Conservation (phyloP, 1,140 invertebrate species). For the Drosophila sproati region DNA sequence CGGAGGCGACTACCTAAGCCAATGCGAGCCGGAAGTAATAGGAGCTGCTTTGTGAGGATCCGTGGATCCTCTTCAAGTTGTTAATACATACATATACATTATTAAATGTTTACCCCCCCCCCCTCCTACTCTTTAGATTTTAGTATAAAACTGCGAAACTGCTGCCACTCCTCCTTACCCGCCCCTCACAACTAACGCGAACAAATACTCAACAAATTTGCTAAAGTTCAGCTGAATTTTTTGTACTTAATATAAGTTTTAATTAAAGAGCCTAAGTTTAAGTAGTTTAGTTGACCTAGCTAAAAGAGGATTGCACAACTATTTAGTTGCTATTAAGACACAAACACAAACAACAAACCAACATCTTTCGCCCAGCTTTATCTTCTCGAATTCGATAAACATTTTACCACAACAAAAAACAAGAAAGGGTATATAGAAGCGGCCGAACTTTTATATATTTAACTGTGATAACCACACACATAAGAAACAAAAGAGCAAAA, state of each 20-base stretch:
- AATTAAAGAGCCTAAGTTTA: conserved; percentile 63
- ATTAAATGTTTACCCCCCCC: conserved; percentile 52
- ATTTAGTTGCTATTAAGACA: conserved; percentile 30
- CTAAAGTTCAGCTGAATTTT: conserved; percentile 71
- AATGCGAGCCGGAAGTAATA: background rate
- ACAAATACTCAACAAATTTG: conserved; percentile 67
- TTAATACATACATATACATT: conserved; percentile 62
- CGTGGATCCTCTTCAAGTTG: conserved; percentile 41
- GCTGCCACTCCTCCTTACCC: conserved; percentile 25
- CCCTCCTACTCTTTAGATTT: conserved; percentile 31
- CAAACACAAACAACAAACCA: conserved; percentile 29
- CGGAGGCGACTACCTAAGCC: conserved; percentile 88
- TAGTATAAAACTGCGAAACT: conserved; percentile 64
- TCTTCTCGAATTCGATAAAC: conserved; percentile 22
- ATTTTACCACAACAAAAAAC: conserved; percentile 19
- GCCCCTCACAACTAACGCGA: conserved; percentile 51
- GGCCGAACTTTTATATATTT: conserved; percentile 69
- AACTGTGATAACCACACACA: conserved; percentile 83
- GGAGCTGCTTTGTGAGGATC: background rate
- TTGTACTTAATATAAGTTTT: conserved; percentile 64
- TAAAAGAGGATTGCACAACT: conserved; percentile 59
- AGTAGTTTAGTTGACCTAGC: conserved; percentile 81
- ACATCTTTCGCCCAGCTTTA: conserved; percentile 24
- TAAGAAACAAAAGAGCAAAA: conserved; percentile 56
- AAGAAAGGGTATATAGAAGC: conserved; percentile 66